Percentiles rank a stretch among this genome's conserved stretches.
These are phyloP conservation scores for Drosophila neotestacea DNA, from an alignment of 2,888 invertebrate species.

Conservation along the genomic window DNA sequence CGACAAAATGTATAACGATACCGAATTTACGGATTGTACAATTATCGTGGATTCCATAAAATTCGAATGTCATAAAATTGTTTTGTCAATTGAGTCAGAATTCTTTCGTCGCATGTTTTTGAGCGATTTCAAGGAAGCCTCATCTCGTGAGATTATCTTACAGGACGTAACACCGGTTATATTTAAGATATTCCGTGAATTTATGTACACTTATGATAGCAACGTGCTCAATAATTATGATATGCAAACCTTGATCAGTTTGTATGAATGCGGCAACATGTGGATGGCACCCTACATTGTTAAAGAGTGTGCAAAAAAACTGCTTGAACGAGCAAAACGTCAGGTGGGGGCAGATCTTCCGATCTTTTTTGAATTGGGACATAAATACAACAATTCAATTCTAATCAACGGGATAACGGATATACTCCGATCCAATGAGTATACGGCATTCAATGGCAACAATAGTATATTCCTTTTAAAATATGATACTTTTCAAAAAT, in stretches of 20 bases:
- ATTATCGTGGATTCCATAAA: slow-evolving; percentile 24
- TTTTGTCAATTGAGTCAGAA: slow-evolving; percentile 34
- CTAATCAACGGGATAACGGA: background rate
- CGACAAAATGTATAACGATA: background rate
- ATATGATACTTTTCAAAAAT: background rate
- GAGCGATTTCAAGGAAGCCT: slow-evolving; percentile 30
- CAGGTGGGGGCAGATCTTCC: background rate
- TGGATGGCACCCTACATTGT: slow-evolving; percentile 25
- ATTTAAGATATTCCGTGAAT: slow-evolving; percentile 28
- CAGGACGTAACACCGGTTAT: slow-evolving; percentile 15
- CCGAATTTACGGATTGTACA: slow-evolving; percentile 36
- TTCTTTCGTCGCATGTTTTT: slow-evolving; percentile 47
- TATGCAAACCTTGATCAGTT: slow-evolving; percentile 5
- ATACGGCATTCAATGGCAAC: background rate
- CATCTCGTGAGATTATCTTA: slow-evolving; percentile 6
- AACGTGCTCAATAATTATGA: background rate
- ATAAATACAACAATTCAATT: background rate
- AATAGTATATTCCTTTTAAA: background rate
- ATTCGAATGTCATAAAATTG: slow-evolving; percentile 50
- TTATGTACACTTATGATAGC: slow-evolving; percentile 26
- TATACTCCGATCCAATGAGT: background rate
- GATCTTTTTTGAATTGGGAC: slow-evolving; percentile 18
- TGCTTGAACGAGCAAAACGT: slow-evolving; percentile 1
- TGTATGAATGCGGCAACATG: slow-evolving; percentile 20
- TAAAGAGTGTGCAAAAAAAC: background rate